A percentile compares a stretch with the other conserved stretches of the same genome.
Conservation (phyloP, 2,797 vertebrate genomes). For the Xenops minutus region DNA sequence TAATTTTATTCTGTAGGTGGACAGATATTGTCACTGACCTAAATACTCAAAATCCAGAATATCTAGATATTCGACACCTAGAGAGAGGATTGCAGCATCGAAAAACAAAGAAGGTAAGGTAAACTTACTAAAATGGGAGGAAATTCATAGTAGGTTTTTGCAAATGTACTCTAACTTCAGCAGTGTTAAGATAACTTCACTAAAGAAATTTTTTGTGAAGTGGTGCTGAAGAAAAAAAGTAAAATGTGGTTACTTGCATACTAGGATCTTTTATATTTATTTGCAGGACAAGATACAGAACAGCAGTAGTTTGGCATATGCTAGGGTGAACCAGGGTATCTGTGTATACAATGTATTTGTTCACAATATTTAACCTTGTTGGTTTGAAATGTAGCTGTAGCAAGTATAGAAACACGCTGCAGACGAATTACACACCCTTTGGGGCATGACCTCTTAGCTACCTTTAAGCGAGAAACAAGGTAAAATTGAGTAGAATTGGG, state of each 20-base stretch:
- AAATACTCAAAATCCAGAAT: conserved; percentile 97
- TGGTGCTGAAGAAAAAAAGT: background rate
- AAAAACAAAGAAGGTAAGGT: conserved; percentile 93
- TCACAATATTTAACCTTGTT: background rate
- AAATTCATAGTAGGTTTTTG: background rate
- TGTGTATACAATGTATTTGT: background rate
- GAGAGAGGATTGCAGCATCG: conserved; percentile 93
- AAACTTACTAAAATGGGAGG: background rate
- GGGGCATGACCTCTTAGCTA: background rate
- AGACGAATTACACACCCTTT: background rate
- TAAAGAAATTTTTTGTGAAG: background rate
- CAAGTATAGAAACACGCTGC: background rate
- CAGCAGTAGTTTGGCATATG: background rate
- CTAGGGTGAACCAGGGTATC: background rate
- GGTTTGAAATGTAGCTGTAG: background rate
- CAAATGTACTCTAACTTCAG: background rate
- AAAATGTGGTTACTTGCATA: background rate
- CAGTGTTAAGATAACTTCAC: background rate
- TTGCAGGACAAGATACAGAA: background rate
- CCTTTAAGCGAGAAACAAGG: background rate
- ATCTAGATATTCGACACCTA: conserved; percentile 94
- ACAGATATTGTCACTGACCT: conserved; percentile 93
- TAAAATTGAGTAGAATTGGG: background rate
- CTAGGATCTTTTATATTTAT: background rate
- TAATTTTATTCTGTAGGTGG: conserved; percentile 82